Evolutionary conservation across 2,888 invertebrate species (phyloP), one percentile per base, ranked within the genome.

Genomic region (Melieria picta): DNA sequence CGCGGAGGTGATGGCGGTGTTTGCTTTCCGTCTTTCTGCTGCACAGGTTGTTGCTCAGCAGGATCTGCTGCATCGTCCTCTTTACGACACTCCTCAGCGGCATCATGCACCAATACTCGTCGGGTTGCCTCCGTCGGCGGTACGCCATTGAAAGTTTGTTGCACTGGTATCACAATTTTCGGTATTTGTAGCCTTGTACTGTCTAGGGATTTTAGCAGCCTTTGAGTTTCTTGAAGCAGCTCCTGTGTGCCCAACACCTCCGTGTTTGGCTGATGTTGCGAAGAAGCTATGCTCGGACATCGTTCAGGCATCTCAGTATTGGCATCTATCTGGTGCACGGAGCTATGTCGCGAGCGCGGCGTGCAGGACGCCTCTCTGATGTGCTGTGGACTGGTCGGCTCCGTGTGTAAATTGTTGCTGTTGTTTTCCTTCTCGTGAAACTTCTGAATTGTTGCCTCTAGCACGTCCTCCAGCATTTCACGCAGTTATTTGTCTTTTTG

Each of bases 91-190:
- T 63, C 16, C 16, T 50, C 11, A 7, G 10, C 5, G 10, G 30
- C 30, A 30, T 30, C 30, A 30, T 30, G 30, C 1, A 9, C 46
- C 16, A 43, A 5, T 61, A n/a, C 11, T 16, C 52, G 42, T 58
- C 13, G 4, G 3, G 68, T 42, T 10, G 56, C 7, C n/a, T 11
- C 52, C 13, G 57, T 4, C 4, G 30, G 30, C 4, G 65, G 30
- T 30, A 30, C 61, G 10, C 5, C 56, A 57, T 67, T 75, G 57
- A 65, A 70, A 0, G 65, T 75, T 61, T 73, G 73, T 63, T 65
- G 67, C 47, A 73, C 57, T 42, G 76, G 76, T 69, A 76, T 69
- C 47, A 75, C 61, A 11, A 75, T 66, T n/a, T 73, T 46, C 5
- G 74, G 71, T 5, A 45, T n/a, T 10, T 57, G 42, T 1, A 47